Evolutionary conservation across 1,140 invertebrate genomes (phyloP).

Genomic region (Pseudobourletiella spinata): DNA sequence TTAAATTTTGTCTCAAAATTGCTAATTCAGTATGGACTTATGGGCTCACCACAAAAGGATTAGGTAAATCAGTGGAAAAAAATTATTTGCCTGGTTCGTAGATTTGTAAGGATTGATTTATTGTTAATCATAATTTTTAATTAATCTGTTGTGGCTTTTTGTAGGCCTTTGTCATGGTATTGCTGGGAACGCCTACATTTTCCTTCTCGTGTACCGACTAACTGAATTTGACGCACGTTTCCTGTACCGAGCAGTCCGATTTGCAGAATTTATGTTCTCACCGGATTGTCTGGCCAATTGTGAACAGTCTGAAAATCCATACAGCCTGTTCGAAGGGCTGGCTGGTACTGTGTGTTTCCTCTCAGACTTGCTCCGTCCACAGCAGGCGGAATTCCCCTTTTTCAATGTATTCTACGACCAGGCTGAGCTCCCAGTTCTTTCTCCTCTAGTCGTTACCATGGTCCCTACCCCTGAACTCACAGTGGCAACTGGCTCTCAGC

Average conservation of each 20-base stretch:
- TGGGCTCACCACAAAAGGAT: too few relatives aligned
- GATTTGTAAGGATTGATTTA: too few relatives aligned
- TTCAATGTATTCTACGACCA: conserved; percentile 69
- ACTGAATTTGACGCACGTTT: conserved; percentile 62
- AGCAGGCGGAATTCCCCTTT: conserved; percentile 71
- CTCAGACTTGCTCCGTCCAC: conserved; percentile 61
- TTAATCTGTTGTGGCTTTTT: too few relatives aligned
- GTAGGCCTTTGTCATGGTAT: conserved; percentile 62
- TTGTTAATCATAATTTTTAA: too few relatives aligned
- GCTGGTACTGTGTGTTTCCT: conserved; percentile 77
- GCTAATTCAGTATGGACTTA: too few relatives aligned
- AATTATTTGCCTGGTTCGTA: too few relatives aligned
- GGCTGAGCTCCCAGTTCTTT: too few relatives aligned
- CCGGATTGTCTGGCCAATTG: conserved; percentile 57
- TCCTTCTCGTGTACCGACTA: conserved; percentile 65
- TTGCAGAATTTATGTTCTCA: conserved; percentile 64
- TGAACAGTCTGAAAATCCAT: conserved; percentile 66
- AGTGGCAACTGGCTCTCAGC: too few relatives aligned
- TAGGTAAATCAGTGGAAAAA: too few relatives aligned
- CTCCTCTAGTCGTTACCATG: too few relatives aligned
- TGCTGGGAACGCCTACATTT: conserved; percentile 75
- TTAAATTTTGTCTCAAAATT: too few relatives aligned
- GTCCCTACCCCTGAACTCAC: too few relatives aligned
- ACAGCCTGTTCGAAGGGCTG: conserved; percentile 74
- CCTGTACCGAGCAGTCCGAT: conserved; percentile 61